Conservation (phyloP, 2,888 invertebrate species). For the Hecatera dysodea region DNA sequence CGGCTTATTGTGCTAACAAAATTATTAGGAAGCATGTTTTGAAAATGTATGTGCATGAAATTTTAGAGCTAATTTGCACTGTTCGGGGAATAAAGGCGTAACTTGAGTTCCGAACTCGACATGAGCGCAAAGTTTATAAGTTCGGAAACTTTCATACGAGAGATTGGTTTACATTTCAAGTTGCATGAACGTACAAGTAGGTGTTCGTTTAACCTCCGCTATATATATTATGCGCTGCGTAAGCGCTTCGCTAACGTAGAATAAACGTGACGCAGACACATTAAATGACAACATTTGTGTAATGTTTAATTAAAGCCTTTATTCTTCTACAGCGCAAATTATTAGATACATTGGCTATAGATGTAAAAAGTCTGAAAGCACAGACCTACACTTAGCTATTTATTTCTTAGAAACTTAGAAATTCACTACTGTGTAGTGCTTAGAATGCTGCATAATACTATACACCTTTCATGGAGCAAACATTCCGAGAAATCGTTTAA, state of each 20-base stretch:
- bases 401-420: conserved; percentile 3
- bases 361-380: conserved; percentile 41
- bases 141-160: not conserved
- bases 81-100: conserved; percentile 16
- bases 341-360: conserved; percentile 41
- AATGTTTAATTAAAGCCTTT: conserved; percentile 4
- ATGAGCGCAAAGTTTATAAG: not conserved
- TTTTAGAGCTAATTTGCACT: conserved; percentile 23
- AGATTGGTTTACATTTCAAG: not conserved
- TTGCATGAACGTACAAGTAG: not conserved
- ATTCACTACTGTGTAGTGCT: conserved; percentile 15
- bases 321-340: conserved; percentile 25
- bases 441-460: conserved; percentile 46
- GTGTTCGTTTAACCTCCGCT: not conserved
- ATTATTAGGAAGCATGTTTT: conserved; percentile 57
- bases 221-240: not conserved
- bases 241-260: not conserved
- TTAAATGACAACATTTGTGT: not conserved
- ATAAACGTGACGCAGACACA: not conserved
- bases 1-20: conserved; percentile 60
- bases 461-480: not conserved
- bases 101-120: conserved; percentile 8
- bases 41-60: conserved; percentile 36
- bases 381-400: conserved; percentile 37
- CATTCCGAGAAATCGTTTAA: not conserved